phyloP scores from a whole-genome alignment of 2,797 vertebrate species.

The Pristis pectinata region DNA sequence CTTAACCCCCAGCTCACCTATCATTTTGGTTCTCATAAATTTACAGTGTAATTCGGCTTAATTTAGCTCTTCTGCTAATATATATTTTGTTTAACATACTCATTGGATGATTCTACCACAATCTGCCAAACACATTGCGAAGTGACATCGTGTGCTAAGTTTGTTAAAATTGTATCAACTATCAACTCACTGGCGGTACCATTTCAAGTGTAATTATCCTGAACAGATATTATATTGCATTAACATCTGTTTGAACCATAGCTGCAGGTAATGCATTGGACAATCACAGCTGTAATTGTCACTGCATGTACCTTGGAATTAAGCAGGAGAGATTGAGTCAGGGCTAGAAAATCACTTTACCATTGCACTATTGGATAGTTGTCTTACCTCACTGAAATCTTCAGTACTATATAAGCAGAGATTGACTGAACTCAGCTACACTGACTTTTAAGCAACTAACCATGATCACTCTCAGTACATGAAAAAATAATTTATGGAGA shows the following conservation, averaged over 20 bases:
- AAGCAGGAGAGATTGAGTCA: background rate
- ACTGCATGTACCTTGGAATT: background rate
- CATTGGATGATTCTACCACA: background rate
- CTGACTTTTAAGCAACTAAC: background rate
- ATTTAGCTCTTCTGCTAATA: background rate
- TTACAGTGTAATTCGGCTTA: background rate
- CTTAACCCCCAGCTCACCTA: background rate
- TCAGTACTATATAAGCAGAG: background rate
- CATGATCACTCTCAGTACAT: background rate
- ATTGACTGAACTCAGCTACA: background rate
- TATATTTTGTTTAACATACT: background rate
- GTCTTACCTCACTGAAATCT: background rate
- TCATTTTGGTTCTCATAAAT: background rate
- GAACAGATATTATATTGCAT: background rate
- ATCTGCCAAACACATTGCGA: background rate
- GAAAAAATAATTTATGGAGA: background rate
- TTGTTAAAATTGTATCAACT: no score
- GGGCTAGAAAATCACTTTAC: background rate
- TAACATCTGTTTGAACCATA: background rate
- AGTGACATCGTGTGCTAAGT: background rate
- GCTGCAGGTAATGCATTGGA: background rate
- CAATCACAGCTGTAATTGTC: background rate
- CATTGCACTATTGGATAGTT: background rate
- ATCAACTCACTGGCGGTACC: background rate
- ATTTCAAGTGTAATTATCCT: background rate